These are phyloP conservation scores for Galeruca laticollis DNA, from an alignment of 2,888 invertebrate species.

Conservation along the genomic window DNA sequence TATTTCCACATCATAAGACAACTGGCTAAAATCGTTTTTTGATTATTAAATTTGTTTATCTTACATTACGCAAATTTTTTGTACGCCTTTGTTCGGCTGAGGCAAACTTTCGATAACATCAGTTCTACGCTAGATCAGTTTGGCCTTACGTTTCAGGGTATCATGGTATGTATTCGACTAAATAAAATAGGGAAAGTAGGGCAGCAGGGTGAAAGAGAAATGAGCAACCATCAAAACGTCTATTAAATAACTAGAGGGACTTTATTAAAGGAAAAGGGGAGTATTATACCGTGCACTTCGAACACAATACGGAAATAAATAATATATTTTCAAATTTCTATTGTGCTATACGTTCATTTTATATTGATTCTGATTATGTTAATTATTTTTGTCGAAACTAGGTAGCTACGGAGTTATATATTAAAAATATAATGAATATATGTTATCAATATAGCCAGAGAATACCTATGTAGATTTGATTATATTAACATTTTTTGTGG, in stretches of 20 bases:
- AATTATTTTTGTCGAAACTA: no score
- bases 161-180: conserved; percentile 14
- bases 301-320: neutral
- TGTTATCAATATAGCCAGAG: no score
- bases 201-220: conserved; percentile 44
- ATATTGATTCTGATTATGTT: no score
- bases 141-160: conserved; percentile 7
- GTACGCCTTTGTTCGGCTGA: neutral
- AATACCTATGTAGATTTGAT: no score
- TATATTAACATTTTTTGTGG: no score
- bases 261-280: conserved; percentile 12
- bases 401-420: no score
- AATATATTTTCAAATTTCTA: no score
- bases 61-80: neutral
- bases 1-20: no score
- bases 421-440: no score
- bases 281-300: neutral
- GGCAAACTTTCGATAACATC: conserved; percentile 1
- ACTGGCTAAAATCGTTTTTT: no score
- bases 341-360: no score
- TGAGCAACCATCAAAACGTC: conserved; percentile 37
- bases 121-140: conserved; percentile 3
- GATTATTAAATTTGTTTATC: neutral
- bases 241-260: conserved; percentile 34
- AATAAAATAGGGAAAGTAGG: conserved; percentile 40